These are phyloP conservation scores for Urocolius indicus DNA, from an alignment of 2,113 vertebrate genomes.

Conservation along the genomic window DNA sequence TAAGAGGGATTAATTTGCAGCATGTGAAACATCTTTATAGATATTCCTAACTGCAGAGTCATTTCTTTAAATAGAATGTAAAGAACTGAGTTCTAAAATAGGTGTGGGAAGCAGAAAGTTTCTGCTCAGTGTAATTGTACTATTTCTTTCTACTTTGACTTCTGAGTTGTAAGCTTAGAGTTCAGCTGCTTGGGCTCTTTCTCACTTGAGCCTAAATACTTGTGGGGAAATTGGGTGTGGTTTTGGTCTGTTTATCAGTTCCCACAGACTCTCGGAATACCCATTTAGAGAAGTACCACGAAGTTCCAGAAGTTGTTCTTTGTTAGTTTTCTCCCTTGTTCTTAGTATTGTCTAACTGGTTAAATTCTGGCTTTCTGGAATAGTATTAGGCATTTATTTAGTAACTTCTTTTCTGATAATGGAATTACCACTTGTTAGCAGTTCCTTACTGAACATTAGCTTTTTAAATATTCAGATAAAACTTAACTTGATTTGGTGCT, in stretches of 20 bases:
- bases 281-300: background rate
- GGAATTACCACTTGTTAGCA: constrained; percentile 1
- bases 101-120: background rate
- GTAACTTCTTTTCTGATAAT: background rate
- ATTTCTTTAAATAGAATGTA: background rate
- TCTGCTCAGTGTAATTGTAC: background rate
- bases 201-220: background rate
- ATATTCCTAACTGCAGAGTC: background rate
- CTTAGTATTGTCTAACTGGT: background rate
- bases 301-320: background rate
- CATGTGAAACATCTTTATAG: background rate
- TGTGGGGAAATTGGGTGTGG: background rate
- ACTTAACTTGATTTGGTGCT: background rate
- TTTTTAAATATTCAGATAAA: background rate
- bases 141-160: background rate
- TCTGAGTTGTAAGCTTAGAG: background rate
- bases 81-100: background rate
- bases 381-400: background rate
- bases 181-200: background rate
- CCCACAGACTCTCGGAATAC: background rate
- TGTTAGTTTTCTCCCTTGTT: background rate
- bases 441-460: background rate
- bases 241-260: background rate
- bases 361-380: background rate
- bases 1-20: background rate